These are phyloP conservation scores for Arion vulgaris DNA, from an alignment of 1,140 invertebrate species.

Conservation along the genomic window DNA sequence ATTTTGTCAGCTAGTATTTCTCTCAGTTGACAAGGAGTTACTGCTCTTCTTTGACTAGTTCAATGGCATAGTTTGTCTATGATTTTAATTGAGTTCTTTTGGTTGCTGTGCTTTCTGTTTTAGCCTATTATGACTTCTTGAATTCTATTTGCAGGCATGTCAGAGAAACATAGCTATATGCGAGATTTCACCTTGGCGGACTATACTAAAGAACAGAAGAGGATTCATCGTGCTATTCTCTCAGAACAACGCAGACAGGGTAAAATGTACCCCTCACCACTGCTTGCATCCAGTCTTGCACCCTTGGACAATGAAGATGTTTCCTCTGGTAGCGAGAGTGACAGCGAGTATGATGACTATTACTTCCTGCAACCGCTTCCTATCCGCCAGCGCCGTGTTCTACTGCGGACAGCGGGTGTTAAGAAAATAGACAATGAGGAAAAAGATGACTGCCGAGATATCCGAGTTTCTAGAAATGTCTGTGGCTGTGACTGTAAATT, in stretches of 20 bases:
- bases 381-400: constrained; percentile 88
- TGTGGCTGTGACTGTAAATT: constrained; percentile 96
- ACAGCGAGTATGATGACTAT: constrained; percentile 81
- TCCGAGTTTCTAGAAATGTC: constrained; percentile 88
- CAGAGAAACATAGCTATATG: constrained; percentile 84
- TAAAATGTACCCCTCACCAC: constrained; percentile 57
- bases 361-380: constrained; percentile 93
- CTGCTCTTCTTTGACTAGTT: no score
- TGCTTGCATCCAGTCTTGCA: constrained; percentile 37
- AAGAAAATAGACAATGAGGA: constrained; percentile 93
- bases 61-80: no score
- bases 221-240: constrained; percentile 86
- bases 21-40: no score
- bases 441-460: constrained; percentile 94
- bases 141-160: constrained; percentile 79
- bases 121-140: not conserved
- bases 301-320: constrained; percentile 38
- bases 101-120: no score
- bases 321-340: constrained; percentile 57
- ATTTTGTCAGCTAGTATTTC: no score
- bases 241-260: constrained; percentile 82
- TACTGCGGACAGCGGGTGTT: constrained; percentile 91
- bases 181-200: constrained; percentile 85
- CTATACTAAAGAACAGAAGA: constrained; percentile 88
- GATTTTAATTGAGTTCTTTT: no score